Percentiles rank a stretch among this genome's conserved stretches.
Conservation (phyloP, 2,113 vertebrate genomes). For the Nesoenas mayeri region DNA sequence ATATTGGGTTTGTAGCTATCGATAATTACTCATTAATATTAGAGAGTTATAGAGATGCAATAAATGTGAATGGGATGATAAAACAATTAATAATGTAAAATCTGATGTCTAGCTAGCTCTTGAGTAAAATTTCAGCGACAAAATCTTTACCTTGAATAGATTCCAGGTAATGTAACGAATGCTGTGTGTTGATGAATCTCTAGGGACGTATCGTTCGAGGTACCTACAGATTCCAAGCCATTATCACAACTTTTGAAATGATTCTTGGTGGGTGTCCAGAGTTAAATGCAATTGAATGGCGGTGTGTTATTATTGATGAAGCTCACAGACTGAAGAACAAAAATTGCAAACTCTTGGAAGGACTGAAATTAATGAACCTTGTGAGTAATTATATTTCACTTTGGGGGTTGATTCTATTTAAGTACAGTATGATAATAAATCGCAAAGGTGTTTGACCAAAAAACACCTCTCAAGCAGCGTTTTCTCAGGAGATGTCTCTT, state of each 20-base stretch:
- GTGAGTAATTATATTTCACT: slow-evolving; percentile 70
- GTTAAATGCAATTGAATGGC: slow-evolving; percentile 96
- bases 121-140: not conserved
- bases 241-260: slow-evolving; percentile 99
- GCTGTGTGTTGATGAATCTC: slow-evolving; percentile 32
- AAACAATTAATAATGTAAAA: not conserved
- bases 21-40: not conserved
- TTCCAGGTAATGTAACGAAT: not conserved
- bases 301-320: slow-evolving; percentile 97
- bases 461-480: not conserved
- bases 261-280: slow-evolving; percentile 97
- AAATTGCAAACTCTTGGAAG: slow-evolving; percentile 98
- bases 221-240: slow-evolving; percentile 93
- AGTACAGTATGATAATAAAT: not conserved
- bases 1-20: not conserved
- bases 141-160: not conserved
- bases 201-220: slow-evolving; percentile 89
- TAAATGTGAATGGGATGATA: not conserved
- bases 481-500: not conserved
- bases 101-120: not conserved
- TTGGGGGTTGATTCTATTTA: not conserved
- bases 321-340: slow-evolving; percentile 98
- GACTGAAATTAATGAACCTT: slow-evolving; percentile 97
- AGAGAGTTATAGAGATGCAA: not conserved
- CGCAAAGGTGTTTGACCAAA: not conserved